These are phyloP conservation scores for Drosophila trapezifrons DNA, from an alignment of 1,140 invertebrate genomes.

Conservation along the genomic window DNA sequence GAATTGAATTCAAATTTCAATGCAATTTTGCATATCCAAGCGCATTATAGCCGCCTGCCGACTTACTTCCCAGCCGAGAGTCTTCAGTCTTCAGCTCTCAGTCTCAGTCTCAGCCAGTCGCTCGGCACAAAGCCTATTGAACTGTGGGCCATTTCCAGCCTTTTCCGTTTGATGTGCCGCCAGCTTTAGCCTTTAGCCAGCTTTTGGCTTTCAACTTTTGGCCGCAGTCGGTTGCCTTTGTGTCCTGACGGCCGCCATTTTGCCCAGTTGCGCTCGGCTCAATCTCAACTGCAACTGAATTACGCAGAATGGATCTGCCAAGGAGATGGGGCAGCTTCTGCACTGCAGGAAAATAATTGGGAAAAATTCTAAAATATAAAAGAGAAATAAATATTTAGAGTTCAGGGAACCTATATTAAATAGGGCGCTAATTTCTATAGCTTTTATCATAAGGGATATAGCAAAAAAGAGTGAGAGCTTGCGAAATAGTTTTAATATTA, in stretches of 20 bases:
- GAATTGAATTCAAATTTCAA: conserved; percentile 84
- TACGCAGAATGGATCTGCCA: conserved; percentile 69
- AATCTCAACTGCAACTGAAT: conserved; percentile 76
- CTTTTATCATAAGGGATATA: neutral
- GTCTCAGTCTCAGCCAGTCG: neutral
- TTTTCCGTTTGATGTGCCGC: conserved; percentile 68
- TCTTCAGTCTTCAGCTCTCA: conserved; percentile 8
- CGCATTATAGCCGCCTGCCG: conserved; percentile 82
- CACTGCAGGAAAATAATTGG: conserved; percentile 3
- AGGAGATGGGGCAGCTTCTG: conserved; percentile 7
- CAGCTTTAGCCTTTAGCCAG: conserved; percentile 41
- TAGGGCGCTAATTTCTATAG: neutral
- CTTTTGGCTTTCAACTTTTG: conserved; percentile 26
- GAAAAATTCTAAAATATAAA: neutral
- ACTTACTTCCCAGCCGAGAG: conserved; percentile 64
- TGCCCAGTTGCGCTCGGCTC: conserved; percentile 36
- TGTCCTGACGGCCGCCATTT: conserved; percentile 65
- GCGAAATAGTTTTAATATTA: too few species aligned
- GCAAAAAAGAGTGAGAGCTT: neutral
- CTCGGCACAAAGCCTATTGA: conserved; percentile 76
- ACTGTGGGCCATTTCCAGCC: conserved; percentile 63
- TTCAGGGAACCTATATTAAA: too few species aligned
- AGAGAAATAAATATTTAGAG: neutral
- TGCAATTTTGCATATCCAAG: conserved; percentile 83
- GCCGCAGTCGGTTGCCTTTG: conserved; percentile 57